Conservation (phyloP, 1,140 invertebrate species). For the Apis cerana region DNA sequence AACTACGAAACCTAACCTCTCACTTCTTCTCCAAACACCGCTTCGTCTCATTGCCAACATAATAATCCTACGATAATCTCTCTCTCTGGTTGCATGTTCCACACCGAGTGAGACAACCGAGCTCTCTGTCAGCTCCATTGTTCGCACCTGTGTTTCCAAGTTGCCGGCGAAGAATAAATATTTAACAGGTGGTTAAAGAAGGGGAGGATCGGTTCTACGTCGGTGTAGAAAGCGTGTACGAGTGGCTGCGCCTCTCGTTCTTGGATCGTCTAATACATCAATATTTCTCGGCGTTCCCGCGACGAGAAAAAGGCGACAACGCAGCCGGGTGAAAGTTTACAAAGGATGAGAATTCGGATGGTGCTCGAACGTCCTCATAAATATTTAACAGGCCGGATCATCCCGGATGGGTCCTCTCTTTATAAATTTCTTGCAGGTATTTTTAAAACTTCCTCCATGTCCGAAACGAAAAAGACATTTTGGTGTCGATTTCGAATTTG, state of each 20-base stretch:
- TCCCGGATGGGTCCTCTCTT: neutral
- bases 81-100: too few relatives aligned
- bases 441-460: neutral
- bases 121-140: neutral
- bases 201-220: neutral
- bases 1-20: too few relatives aligned
- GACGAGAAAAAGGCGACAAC: neutral
- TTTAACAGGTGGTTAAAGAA: neutral
- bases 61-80: too few relatives aligned
- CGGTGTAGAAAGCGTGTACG: constrained; percentile 8
- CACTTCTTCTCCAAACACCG: too few relatives aligned
- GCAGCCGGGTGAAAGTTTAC: constrained; percentile 51
- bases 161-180: neutral
- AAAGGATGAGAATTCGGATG: constrained; percentile 64
- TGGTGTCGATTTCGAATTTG: neutral
- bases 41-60: too few relatives aligned
- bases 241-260: neutral
- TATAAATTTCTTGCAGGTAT: neutral
- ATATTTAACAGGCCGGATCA: constrained; percentile 43
- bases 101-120: neutral
- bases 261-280: constrained; percentile 27
- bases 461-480: neutral
- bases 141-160: neutral
- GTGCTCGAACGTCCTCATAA: constrained; percentile 51
- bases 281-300: neutral